Conservation (phyloP, 2,113 vertebrate species). For the Coptodon bakossiorum region DNA sequence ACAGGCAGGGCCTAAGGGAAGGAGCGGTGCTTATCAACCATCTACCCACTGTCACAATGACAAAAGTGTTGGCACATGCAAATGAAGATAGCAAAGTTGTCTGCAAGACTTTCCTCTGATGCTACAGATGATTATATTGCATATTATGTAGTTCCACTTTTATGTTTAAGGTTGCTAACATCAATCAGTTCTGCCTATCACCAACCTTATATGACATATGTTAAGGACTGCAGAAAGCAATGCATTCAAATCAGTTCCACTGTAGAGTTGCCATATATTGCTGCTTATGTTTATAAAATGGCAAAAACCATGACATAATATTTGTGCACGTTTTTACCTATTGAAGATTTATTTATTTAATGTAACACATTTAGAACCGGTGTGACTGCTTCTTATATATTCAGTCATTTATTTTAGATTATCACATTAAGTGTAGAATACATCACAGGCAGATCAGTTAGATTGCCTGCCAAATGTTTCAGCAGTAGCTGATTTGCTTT, state of each 20-base stretch:
- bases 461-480: not conserved
- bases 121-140: not conserved
- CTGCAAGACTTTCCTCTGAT: not conserved
- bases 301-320: not conserved
- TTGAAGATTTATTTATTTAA: not conserved
- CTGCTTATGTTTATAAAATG: not conserved
- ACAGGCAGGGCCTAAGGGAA: conserved; percentile 34
- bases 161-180: not conserved
- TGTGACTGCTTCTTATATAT: not conserved
- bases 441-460: not conserved
- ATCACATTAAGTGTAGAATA: not conserved
- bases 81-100: not conserved
- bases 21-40: conserved; percentile 32
- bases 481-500: not conserved
- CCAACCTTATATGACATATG: not conserved
- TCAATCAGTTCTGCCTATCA: not conserved
- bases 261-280: not conserved
- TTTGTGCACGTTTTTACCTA: not conserved
- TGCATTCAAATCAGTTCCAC: not conserved
- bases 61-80: not conserved
- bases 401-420: not conserved
- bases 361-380: not conserved
- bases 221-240: not conserved
- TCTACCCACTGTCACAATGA: conserved; percentile 24
- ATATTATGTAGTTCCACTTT: not conserved